Evolutionary conservation across 1,140 invertebrate genomes (phyloP).

Genomic region (Tribolium castaneum): DNA sequence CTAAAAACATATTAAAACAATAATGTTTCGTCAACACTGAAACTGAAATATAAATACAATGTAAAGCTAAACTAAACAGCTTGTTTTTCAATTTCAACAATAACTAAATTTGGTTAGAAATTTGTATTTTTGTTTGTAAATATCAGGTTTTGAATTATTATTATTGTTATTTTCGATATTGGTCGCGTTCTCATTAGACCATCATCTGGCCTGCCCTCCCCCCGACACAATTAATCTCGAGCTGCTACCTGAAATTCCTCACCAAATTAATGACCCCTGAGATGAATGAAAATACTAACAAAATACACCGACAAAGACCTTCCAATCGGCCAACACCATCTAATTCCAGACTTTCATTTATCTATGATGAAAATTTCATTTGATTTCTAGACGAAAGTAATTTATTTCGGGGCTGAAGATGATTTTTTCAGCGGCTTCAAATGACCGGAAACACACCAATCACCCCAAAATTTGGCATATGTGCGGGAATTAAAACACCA

Average conservation of each 20-base stretch:
- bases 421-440: background rate
- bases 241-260: constrained; percentile 48
- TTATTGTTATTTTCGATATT: background rate
- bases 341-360: background rate
- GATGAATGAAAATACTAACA: constrained; percentile 50
- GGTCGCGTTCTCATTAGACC: constrained; percentile 2
- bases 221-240: constrained; percentile 40
- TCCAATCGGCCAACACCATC: constrained; percentile 14
- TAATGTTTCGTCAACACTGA: too few relatives aligned
- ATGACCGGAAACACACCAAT: constrained; percentile 39
- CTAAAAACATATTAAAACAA: too few relatives aligned
- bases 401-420: constrained; percentile 6
- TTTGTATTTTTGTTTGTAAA: too few relatives aligned
- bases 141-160: too few relatives aligned
- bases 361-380: background rate
- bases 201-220: background rate
- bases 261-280: constrained; percentile 46
- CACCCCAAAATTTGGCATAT: constrained; percentile 22
- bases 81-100: too few relatives aligned
- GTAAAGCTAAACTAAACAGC: too few relatives aligned
- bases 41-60: too few relatives aligned
- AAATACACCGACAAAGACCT: constrained; percentile 45
- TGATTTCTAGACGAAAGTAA: constrained; percentile 22
- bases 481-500: constrained; percentile 5
- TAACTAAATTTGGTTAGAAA: too few relatives aligned